Percentiles rank a stretch among this genome's conserved stretches.
phyloP scores from a whole-genome alignment of 1,140 invertebrate species.

The Acromyrmex charruanus region DNA sequence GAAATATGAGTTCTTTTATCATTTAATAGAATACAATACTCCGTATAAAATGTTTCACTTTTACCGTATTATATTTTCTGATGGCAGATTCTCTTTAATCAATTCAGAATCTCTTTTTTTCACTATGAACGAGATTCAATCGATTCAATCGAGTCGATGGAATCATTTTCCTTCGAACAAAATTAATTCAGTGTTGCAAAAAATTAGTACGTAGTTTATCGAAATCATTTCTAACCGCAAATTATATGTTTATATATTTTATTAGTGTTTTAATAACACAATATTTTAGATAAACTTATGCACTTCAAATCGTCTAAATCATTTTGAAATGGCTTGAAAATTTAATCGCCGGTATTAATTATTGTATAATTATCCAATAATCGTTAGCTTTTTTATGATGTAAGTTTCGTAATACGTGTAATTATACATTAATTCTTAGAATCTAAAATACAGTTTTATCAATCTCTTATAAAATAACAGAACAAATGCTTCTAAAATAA shows the following conservation, averaged over 20 bases:
- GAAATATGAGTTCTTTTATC: neutral
- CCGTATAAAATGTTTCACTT: neutral
- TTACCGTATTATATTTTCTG: constrained; percentile 9
- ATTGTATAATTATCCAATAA: constrained; percentile 10
- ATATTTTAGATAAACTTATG: neutral
- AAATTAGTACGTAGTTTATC: neutral
- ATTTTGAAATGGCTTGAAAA: neutral
- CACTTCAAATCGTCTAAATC: neutral
- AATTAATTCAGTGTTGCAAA: neutral
- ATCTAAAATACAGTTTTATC: neutral
- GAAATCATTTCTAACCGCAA: neutral
- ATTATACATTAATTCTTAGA: neutral
- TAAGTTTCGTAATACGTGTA: neutral
- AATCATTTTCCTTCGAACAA: neutral
- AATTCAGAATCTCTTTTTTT: neutral
- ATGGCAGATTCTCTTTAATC: neutral
- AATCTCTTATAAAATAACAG: neutral
- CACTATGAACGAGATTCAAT: neutral
- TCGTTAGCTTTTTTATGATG: neutral
- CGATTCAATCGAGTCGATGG: neutral
- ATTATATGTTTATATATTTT: neutral
- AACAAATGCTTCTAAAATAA: constrained; percentile 1
- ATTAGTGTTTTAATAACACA: neutral
- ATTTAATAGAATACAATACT: neutral
- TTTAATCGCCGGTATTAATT: neutral